phyloP scores from a whole-genome alignment of 2,888 invertebrate species.

The Gastrophysa polygoni region DNA sequence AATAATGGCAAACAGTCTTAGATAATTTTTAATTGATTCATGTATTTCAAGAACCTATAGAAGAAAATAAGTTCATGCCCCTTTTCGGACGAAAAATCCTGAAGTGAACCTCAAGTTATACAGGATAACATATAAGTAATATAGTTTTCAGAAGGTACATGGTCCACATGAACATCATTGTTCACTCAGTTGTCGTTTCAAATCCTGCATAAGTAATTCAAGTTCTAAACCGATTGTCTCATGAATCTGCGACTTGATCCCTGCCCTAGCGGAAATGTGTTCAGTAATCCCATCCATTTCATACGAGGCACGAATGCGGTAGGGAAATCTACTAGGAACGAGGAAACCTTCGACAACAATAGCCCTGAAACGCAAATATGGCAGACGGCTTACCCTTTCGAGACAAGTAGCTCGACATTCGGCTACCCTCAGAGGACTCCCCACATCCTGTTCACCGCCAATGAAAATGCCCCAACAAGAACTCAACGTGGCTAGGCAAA shows the following conservation, averaged over 20 bases:
- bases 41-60: too few species aligned
- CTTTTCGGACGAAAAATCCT: too few species aligned
- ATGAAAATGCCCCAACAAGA: conserved; percentile 55
- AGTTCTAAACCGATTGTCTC: background rate
- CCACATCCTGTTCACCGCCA: conserved; percentile 69
- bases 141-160: too few species aligned
- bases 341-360: conserved; percentile 1
- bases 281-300: background rate
- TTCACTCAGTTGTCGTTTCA: background rate
- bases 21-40: too few species aligned
- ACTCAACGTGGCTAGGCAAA: conserved; percentile 49
- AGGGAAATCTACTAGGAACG: too few species aligned
- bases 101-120: too few species aligned
- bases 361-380: conserved; percentile 32
- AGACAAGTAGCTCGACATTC: conserved; percentile 76
- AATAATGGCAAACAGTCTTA: too few species aligned
- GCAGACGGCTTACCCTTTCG: conserved; percentile 65
- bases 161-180: background rate
- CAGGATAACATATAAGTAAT: too few species aligned
- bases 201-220: background rate
- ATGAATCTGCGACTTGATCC: background rate
- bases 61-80: too few species aligned
- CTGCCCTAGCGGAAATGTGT: too few species aligned
- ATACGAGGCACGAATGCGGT: background rate
- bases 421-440: conserved; percentile 73